Percentiles rank a stretch among this genome's conserved stretches.
phyloP scores from a whole-genome alignment of 2,113 vertebrate species.

The Bufo bufo region DNA sequence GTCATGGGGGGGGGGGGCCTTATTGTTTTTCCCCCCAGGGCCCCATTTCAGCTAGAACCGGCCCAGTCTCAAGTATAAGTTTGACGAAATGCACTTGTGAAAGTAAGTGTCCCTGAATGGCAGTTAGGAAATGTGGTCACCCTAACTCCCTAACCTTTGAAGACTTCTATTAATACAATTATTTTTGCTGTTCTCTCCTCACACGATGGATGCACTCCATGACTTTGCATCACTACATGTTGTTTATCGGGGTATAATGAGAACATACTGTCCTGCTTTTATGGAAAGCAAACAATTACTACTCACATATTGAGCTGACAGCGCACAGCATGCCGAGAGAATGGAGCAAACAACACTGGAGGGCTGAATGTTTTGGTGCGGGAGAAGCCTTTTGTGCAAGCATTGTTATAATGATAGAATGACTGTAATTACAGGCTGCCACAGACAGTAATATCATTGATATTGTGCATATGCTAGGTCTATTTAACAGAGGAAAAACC shows the following conservation, averaged over 20 bases:
- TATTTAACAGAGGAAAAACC: background rate
- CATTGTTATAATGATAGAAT: constrained; percentile 36
- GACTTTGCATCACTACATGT: background rate
- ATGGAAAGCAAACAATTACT: constrained; percentile 20
- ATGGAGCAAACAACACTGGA: constrained; percentile 1
- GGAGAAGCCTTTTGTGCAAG: constrained; percentile 7
- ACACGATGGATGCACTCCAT: too few species aligned
- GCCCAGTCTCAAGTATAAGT: too few species aligned
- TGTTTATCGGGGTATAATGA: background rate
- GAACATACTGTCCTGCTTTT: constrained; percentile 12
- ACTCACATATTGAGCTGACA: constrained; percentile 12
- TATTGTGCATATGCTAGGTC: background rate
- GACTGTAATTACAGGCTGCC: constrained; percentile 11
- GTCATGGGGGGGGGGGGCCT: too few species aligned
- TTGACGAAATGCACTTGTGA: too few species aligned
- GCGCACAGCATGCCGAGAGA: background rate
- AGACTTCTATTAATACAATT: too few species aligned
- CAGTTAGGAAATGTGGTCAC: too few species aligned
- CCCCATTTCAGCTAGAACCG: too few species aligned
- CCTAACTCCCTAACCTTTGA: too few species aligned
- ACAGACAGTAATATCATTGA: background rate
- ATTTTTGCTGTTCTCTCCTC: too few species aligned
- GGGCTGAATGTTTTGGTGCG: background rate
- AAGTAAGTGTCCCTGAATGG: too few species aligned
- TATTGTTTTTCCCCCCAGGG: too few species aligned